Evolutionary conservation across 2,797 vertebrate species (phyloP).

Genomic region (Amazonetta brasiliensis): DNA sequence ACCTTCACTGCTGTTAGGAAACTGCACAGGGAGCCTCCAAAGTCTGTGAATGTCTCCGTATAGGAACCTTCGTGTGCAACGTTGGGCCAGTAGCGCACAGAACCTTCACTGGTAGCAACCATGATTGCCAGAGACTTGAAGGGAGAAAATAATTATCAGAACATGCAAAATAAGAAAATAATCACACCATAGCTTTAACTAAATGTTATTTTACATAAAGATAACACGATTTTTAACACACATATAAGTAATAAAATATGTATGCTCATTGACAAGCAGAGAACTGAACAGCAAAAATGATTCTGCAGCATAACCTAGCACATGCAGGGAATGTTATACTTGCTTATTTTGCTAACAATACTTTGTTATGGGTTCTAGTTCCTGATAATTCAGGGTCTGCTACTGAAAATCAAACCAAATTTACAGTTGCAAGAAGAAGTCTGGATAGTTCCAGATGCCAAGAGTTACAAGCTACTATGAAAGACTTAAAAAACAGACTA

Average conservation of each 20-base stretch:
- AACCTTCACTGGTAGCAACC: conserved; percentile 87
- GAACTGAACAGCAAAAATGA: neutral
- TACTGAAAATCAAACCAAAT: neutral
- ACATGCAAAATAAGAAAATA: neutral
- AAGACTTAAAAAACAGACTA: neutral
- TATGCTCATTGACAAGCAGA: neutral
- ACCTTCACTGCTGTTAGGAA: conserved; percentile 91
- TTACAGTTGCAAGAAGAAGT: neutral
- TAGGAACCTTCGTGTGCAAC: conserved; percentile 89
- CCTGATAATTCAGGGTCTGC: neutral
- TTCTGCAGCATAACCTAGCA: neutral
- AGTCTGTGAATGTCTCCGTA: conserved; percentile 82
- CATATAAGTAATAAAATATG: fast-evolving
- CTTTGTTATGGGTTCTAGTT: neutral
- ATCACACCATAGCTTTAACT: neutral
- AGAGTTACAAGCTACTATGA: neutral
- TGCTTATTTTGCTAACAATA: neutral
- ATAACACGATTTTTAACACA: neutral
- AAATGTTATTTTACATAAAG: neutral
- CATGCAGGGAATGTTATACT: no score
- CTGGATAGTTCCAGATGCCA: neutral
- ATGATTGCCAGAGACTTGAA: conserved; percentile 88
- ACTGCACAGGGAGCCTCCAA: conserved; percentile 84
- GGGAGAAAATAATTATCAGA: neutral
- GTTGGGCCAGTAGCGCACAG: conserved; percentile 89